Base-by-base conservation (phyloP, 2,113 vertebrate genomes). In the Engraulis encrasicolus region DNA sequence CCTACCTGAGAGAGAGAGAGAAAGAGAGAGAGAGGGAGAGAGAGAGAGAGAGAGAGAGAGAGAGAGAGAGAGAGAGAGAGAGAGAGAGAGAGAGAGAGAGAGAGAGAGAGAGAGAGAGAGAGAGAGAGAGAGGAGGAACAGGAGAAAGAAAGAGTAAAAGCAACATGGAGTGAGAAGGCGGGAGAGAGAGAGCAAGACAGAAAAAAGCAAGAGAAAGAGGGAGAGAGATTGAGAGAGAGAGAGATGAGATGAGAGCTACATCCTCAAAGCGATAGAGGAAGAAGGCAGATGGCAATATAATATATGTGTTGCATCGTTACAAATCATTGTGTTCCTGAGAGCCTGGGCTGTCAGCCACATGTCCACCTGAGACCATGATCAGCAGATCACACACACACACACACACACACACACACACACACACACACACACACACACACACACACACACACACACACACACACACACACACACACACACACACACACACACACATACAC, bases 331-430 rank as follows among this genome's bases (percentile, higher is more conserved):
- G 40, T 50, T 85, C 74, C 48, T 82, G 81, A 78, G 83, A 83
- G 61, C 80, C 81, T 54, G 79, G 85, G 78, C 82, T 87, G 83
- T 87, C 84, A 86, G 80, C 77, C 45, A 85, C 78, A 66, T 48
- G 36, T 71, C 50, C 82, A 50, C 34, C 36, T 18, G 82, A 31
- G 27, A 48, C 19, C 40, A 17, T 20, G 14, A 49, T 23, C 81
- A 78, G 31, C 66, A 61, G 36, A 83, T 50, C 52, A 74, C 18
- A 50, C 27, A 80, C 50, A 79, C 81, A 52, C 36, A 54, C 66
- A 17, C 54, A 82, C 20, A 52, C 40, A 27, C 20, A 85, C 78
- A 52, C 71, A 78, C 11, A 50, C 38, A 61, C 49, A 37, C 15
- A 83, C 27, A 78, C 45, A 82, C 58, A 74, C 36, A 74, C 81